Percentiles rank a stretch among this genome's conserved stretches.
Conservation (phyloP, 2,888 invertebrate genomes). For the Lepidochitona cinerea region DNA sequence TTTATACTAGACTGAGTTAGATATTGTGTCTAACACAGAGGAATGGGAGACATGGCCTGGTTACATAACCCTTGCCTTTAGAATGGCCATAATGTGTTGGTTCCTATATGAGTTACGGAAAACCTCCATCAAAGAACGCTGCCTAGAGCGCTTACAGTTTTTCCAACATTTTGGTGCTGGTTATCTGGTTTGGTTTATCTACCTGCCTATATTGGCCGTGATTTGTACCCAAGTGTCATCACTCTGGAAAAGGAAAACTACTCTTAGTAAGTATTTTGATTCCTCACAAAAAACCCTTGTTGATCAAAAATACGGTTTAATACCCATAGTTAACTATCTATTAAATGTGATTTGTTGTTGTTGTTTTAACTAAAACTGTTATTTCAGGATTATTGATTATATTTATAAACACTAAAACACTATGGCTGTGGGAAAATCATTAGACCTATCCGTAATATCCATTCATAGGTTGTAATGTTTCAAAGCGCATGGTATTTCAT, state of each 20-base stretch:
- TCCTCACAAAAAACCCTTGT: too few species aligned
- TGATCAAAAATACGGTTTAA: too few species aligned
- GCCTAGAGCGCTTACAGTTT: conserved; percentile 89
- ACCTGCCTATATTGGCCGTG: conserved; percentile 93
- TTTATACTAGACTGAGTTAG: conserved; percentile 87
- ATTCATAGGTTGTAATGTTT: too few species aligned
- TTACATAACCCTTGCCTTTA: conserved; percentile 90
- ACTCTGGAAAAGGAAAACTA: conserved; percentile 94
- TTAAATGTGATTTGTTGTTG: background rate
- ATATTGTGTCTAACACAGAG: conserved; percentile 95
- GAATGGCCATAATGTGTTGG: conserved; percentile 90
- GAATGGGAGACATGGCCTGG: conserved; percentile 99
- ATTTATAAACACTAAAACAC: too few species aligned
- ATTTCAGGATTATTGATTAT: too few species aligned
- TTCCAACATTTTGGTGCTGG: conserved; percentile 97
- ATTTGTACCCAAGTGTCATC: conserved; percentile 94
- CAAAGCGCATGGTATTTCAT: too few species aligned
- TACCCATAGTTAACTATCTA: too few species aligned
- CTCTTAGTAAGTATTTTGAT: conserved; percentile 83
- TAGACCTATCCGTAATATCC: too few species aligned
- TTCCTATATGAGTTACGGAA: conserved; percentile 82
- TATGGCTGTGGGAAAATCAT: too few species aligned
- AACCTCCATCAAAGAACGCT: conserved; percentile 84
- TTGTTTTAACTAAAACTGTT: background rate
- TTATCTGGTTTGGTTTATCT: conserved; percentile 98